These are phyloP conservation scores for Monopterus albus DNA, from an alignment of 2,113 vertebrate genomes.

Conservation along the genomic window DNA sequence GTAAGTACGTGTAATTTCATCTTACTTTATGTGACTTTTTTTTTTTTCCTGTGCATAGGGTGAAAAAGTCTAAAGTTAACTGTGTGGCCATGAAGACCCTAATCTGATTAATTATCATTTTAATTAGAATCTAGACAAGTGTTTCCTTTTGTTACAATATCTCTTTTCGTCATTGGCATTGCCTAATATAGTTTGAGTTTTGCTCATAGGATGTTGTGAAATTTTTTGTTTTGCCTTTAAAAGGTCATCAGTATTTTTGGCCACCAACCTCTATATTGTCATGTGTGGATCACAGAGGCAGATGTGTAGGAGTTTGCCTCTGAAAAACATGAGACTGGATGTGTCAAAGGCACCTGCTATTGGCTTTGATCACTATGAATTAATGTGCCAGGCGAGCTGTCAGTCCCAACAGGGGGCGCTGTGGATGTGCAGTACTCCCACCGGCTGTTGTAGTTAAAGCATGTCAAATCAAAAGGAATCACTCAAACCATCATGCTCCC, in stretches of 20 bases:
- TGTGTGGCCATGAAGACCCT: conserved; percentile 29
- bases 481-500: conserved; percentile 63
- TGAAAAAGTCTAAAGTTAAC: conserved; percentile 29
- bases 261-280: conserved; percentile 48
- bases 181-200: conserved; percentile 41
- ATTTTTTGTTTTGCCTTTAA: not conserved
- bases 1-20: not conserved
- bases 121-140: conserved; percentile 45
- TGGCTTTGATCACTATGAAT: conserved; percentile 65
- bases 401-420: conserved; percentile 64
- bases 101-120: conserved; percentile 54
- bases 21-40: conserved; percentile 7
- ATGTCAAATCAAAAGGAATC: conserved; percentile 66
- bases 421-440: conserved; percentile 47
- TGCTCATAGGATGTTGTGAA: not conserved
- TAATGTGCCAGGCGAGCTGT: conserved; percentile 35
- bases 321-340: conserved; percentile 56
- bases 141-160: conserved; percentile 31
- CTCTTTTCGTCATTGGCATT: conserved; percentile 29
- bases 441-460: conserved; percentile 21
- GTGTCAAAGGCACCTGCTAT: conserved; percentile 61
- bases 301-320: conserved; percentile 44
- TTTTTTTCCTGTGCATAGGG: conserved; percentile 5
- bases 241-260: conserved; percentile 4
- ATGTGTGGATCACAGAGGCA: conserved; percentile 34